Evolutionary conservation across 37 sponge, comb jelly and placozoan genomes (phyloP), one percentile per base, ranked within the genome.

Genomic region (Oopsacas minuta): DNA sequence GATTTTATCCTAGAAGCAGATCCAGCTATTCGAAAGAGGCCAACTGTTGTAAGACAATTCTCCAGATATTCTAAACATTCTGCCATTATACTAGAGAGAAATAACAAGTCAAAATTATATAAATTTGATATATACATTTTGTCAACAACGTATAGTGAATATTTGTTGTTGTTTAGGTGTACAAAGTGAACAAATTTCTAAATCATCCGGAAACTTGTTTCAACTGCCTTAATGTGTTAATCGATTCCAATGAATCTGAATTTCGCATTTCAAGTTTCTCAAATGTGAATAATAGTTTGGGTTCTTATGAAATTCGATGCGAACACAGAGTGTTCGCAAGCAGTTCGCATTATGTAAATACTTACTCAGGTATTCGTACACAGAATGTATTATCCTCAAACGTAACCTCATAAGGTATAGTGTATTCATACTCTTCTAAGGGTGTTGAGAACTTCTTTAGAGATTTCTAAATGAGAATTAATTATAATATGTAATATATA

Each of bases 21-120:
- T 12, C 75, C 75, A n/a, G 75, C 75, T 7, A 61, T 61, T 34
- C 75, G 22, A n/a, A 61, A 61, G 32, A 61, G 75, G 7, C 75
- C 75, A 3, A 61, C 75, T 12, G 75, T 61, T 10, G 75, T 61
- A 3, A 61, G 28, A n/a, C 75, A 61, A n/a, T 61, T 61, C 75
- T 61, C 75, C 28, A 61, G 22, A 61, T 61, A 61, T n/a, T 3
- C 75, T 34, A 61, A n/a, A 61, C 75, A 61, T n/a, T 61, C 75
- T 25, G 75, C 75, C 75, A 61, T 61, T 7, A 61, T 20, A 12
- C 75, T 61, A 61, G 1, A 61, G 75, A 3, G 75, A 61, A 61
- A 46, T 46, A 22, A 46, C 51, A 46, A 46, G 12, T 46, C 12
- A 22, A 17, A 12, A 46, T 46, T 17, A 46, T 46, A 46, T 46